Conservation (phyloP, 2,888 invertebrate genomes). For the Steinernema hermaphroditum region DNA sequence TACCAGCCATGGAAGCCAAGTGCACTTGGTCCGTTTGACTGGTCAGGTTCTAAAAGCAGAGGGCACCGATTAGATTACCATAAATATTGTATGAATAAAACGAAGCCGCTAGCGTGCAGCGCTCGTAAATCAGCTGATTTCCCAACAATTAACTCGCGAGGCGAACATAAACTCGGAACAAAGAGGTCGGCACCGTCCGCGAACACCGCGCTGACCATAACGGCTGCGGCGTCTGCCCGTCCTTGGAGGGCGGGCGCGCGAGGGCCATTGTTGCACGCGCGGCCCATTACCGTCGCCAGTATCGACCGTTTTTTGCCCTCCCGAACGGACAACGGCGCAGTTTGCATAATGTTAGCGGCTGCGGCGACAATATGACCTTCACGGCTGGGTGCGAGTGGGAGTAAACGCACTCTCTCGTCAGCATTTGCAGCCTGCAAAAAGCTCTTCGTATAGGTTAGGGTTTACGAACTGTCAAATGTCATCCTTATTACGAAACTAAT, state of each 20-base stretch:
- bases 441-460: not conserved
- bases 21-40: not conserved
- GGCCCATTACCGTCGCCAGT: slow-evolving; percentile 29
- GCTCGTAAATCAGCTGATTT: slow-evolving; percentile 27
- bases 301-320: slow-evolving; percentile 30
- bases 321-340: slow-evolving; percentile 28
- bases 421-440: slow-evolving; percentile 8
- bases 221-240: not conserved
- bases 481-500: no score
- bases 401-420: not conserved
- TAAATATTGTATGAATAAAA: not conserved
- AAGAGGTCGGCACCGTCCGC: not conserved
- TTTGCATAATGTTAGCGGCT: slow-evolving; percentile 31
- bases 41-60: not conserved
- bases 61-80: not conserved
- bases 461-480: no score
- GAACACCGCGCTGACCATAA: slow-evolving; percentile 26
- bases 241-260: slow-evolving; percentile 1
- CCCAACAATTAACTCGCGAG: slow-evolving; percentile 10
- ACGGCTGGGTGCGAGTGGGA: slow-evolving; percentile 6
- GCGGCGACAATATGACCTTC: slow-evolving; percentile 31
- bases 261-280: slow-evolving; percentile 24
- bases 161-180: slow-evolving; percentile 14
- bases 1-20: not conserved
- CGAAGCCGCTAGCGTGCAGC: not conserved